phyloP scores from a whole-genome alignment of 1,140 invertebrate genomes.

The Pseudoatta argentina region DNA sequence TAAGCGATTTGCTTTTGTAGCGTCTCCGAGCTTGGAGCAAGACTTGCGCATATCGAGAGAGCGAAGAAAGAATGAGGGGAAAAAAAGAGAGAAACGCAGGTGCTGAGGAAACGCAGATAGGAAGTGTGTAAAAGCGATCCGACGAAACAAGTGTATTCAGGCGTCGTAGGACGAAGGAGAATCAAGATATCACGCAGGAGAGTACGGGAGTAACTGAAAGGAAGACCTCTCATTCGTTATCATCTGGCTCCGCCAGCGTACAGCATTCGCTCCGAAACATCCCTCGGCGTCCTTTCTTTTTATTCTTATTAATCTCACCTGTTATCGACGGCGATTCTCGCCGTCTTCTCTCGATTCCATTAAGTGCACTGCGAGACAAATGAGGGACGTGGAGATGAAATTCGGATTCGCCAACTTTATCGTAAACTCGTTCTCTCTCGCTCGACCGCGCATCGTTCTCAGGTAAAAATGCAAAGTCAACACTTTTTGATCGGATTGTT shows the following conservation, averaged over 20 bases:
- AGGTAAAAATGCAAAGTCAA: not conserved
- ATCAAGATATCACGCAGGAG: conserved; percentile 29
- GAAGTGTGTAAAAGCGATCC: conserved; percentile 23
- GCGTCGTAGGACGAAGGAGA: conserved; percentile 25
- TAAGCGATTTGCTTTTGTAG: not conserved
- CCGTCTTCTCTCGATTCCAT: not conserved
- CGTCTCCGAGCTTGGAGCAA: not conserved
- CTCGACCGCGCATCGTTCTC: not conserved
- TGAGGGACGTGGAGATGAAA: not conserved
- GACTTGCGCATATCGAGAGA: not conserved
- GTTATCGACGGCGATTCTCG: not conserved
- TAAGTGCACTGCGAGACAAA: not conserved
- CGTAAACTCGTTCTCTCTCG: not conserved
- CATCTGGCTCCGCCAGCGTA: not conserved
- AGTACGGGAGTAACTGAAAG: conserved; percentile 23
- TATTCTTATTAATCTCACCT: conserved; percentile 14
- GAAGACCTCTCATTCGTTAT: conserved; percentile 24
- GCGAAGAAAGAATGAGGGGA: not conserved
- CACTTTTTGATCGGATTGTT: not conserved
- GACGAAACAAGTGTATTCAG: conserved; percentile 43
- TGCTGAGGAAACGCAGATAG: conserved; percentile 5
- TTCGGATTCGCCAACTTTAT: not conserved
- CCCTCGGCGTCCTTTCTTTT: not conserved
- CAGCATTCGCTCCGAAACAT: conserved; percentile 10
- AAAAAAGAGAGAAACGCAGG: conserved; percentile 25